Base-by-base conservation (phyloP, 2,113 vertebrate species). In the Tetrax tetrax region DNA sequence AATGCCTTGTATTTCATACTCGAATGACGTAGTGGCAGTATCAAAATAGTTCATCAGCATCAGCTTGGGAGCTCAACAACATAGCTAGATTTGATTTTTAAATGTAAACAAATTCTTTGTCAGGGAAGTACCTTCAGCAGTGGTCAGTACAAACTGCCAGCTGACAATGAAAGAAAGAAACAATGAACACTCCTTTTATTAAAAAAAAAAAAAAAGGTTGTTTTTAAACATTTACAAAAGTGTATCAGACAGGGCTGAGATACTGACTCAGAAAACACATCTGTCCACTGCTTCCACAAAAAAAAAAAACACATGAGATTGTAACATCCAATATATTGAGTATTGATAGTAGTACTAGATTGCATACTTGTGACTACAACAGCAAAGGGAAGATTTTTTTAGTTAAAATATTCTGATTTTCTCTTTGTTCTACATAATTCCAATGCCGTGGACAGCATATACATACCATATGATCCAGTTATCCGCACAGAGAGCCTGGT, bases 301-400 rank as follows among this genome's bases (percentile, higher is more conserved):
- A 61, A 63, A 41, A 65, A 63, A 24, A 61, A 12, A 5, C 41
- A 13, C 41, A 11, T 21, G 25, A n/a, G 7, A 16, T 54, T 6
- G 38, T 1, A 69, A 4, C 12, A 88, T 20, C 11, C 21, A 72
- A 6, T 19, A 59, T 19, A 8, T 0, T 27, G 33, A 29, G 18
- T 17, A 2, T 12, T 81, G 6, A 10, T 80, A 57, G 21, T 8
- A 47, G 33, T 14, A 17, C 5, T 43, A 20, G 23, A 27, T 59
- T 63, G 2, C 4, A 4, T 21, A 23, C 8, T 45, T 41, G 6
- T 22, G 31, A 47, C 41, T 77, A n/a, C 38, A 86, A 56, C 12
- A 65, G 23, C 7, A 29, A 1, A 2, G 1, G 1, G 2, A 50
- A 84, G 6, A 29, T 8, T 4, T 28, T 28, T 4, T n/a, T 57